Conservation (phyloP, 2,797 vertebrate species). For the Onychomys arenicola region DNA sequence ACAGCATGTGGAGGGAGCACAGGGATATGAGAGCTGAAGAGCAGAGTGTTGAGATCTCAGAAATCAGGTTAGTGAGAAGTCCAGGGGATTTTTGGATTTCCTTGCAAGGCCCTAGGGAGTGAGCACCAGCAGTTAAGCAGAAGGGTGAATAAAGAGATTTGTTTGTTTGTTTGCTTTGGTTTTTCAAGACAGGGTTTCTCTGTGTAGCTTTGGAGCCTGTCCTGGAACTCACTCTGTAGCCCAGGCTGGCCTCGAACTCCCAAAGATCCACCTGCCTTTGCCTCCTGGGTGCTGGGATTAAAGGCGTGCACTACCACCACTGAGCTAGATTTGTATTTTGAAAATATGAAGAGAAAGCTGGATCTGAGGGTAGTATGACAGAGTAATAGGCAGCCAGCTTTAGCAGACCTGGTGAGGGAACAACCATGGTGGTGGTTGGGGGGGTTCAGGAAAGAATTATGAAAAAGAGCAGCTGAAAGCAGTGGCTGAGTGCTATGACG, state of each 20-base stretch:
- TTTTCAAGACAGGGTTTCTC: no score
- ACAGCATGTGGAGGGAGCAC: neutral
- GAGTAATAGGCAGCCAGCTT: neutral
- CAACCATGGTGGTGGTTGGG: neutral
- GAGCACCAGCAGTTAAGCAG: neutral
- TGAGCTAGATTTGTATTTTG: conserved; percentile 16
- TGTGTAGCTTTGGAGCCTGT: no score
- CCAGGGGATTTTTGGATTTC: conserved; percentile 17
- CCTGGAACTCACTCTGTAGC: no score
- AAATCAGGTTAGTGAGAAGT: neutral
- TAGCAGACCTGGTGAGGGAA: neutral
- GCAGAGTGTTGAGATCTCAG: conserved; percentile 1
- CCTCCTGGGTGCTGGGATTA: no score
- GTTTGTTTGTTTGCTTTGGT: neutral
- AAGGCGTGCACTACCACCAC: no score
- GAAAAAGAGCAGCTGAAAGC: neutral
- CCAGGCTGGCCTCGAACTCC: no score
- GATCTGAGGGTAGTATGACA: neutral
- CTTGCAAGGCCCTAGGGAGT: neutral
- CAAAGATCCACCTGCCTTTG: no score
- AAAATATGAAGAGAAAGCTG: conserved; percentile 20
- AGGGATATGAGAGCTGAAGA: conserved; percentile 1
- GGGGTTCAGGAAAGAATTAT: neutral
- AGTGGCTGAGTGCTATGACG: neutral
- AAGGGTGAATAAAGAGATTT: neutral